Base-by-base conservation (phyloP, 2,888 invertebrate genomes). In the Tetranychus piercei region DNA sequence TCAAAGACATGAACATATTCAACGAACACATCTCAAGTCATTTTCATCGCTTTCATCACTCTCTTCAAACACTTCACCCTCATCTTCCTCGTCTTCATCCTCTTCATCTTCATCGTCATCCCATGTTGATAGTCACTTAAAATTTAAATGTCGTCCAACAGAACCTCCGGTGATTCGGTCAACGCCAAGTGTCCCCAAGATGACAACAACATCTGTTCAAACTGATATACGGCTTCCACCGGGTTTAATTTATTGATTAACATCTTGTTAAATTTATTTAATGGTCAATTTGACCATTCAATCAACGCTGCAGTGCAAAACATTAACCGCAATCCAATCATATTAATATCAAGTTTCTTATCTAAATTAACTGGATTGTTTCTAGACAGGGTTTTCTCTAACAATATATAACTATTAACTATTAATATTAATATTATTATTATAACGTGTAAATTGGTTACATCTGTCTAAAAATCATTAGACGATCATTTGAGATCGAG, bases 1-100 rank as follows among this genome's bases (percentile, higher is more conserved):
- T n/a, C 77, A 77, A 64, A 44, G 73, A 34, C 75, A 73, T 55
- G 77, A 77, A 45, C 77, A 77, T 66, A 72, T 75, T 15, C 44
- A 45, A 15, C 71, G 77, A 44, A 65, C 76, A 4, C 77, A 77
- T 44, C 71, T 76, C 8, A 76, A 76, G 45, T 55, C 55, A 34
- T 34, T 34, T 34, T 34, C 34, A 11, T 73, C 9, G 0, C 73
- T 22, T 15, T 15, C 20, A 20, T 64, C 74, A 72, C 11, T 20
- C 20, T 9, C 15, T 20, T 20, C 72, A 43, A 71, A 8, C 9
- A 15, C 55, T 55, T 55, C 55, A 15, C 15, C 55, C 1, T 15
- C 15, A 9, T 55, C 55, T 55, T 55, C 55, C 55, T 55, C 55
- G 1, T 55, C 55, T 2, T 55, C 55, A 6, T 55, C 55, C 0